phyloP scores from a whole-genome alignment of 2,888 invertebrate species.

The Ashinkailepas kermadecensis region DNA sequence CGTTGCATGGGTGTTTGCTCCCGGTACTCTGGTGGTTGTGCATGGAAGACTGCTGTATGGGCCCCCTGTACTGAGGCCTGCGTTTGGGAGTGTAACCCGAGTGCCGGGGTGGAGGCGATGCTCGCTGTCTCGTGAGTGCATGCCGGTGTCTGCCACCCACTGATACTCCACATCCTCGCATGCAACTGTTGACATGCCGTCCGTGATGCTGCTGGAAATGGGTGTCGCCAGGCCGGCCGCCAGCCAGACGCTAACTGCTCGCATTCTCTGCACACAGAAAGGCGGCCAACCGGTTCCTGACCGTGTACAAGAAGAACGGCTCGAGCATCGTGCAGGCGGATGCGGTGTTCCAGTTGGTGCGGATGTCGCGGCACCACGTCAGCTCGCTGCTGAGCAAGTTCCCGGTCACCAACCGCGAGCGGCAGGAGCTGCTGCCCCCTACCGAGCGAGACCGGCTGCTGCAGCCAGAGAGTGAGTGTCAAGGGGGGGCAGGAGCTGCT shows the following conservation, averaged over 20 bases:
- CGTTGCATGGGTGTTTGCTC: no score
- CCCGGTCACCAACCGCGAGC: constrained; percentile 61
- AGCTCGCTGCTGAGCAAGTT: constrained; percentile 55
- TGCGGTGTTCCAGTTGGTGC: constrained; percentile 56
- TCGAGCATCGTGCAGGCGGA: constrained; percentile 60
- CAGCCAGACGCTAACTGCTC: not conserved
- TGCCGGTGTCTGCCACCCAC: no score
- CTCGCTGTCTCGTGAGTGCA: no score
- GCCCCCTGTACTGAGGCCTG: no score
- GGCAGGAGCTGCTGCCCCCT: constrained; percentile 59
- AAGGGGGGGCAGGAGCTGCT: constrained; percentile 48
- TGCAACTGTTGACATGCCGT: no score
- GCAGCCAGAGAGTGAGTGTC: constrained; percentile 47
- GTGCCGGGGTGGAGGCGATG: no score
- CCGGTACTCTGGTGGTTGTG: no score
- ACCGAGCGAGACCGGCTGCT: constrained; percentile 57
- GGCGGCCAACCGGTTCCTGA: constrained; percentile 59
- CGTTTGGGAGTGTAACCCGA: no score
- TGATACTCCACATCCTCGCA: no score
- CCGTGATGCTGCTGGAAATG: no score
- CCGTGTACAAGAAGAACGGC: constrained; percentile 60
- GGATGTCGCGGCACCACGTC: constrained; percentile 56
- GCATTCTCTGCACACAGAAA: constrained; percentile 42
- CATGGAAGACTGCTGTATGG: no score
- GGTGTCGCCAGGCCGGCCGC: no score